These are phyloP conservation scores for Emys orbicularis DNA, from an alignment of 2,797 vertebrate species.

Conservation along the genomic window DNA sequence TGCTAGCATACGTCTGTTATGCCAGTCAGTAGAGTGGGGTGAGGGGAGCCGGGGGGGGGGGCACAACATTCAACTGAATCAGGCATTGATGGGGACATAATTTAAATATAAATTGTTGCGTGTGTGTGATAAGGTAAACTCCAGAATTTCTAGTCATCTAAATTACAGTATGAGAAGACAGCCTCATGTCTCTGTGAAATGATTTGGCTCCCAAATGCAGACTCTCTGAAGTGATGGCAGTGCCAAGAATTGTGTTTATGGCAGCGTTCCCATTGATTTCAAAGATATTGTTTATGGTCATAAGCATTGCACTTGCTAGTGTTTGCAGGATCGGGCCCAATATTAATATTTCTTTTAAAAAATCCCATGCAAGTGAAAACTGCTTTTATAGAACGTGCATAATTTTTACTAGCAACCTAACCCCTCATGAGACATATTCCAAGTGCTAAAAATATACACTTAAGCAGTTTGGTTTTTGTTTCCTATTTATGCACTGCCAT, in stretches of 20 bases:
- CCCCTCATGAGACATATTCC: not conserved
- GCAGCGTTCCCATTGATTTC: not conserved
- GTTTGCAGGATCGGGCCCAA: not conserved
- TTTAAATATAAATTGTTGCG: not conserved
- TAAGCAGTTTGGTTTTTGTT: slow-evolving; percentile 11
- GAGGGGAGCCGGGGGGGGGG: too few species aligned
- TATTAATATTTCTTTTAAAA: not conserved
- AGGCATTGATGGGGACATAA: not conserved
- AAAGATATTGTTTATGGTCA: not conserved
- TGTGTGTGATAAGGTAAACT: not conserved
- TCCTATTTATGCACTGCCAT: slow-evolving; percentile 31
- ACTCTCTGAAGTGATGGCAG: not conserved
- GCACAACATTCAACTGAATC: not conserved
- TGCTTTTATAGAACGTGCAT: not conserved
- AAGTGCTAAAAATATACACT: not conserved
- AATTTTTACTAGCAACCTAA: not conserved
- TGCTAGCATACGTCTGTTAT: not conserved
- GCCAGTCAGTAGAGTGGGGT: not conserved
- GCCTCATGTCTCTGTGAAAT: not conserved
- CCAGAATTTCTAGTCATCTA: not conserved
- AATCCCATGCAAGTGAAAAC: not conserved
- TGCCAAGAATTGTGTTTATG: not conserved
- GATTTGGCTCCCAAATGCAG: not conserved
- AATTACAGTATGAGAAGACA: not conserved
- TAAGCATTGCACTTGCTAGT: not conserved